A percentile compares a stretch with the other conserved stretches of the same genome.
Evolutionary conservation across 1,140 invertebrate genomes (phyloP).

Genomic region (Laupala kohalensis): DNA sequence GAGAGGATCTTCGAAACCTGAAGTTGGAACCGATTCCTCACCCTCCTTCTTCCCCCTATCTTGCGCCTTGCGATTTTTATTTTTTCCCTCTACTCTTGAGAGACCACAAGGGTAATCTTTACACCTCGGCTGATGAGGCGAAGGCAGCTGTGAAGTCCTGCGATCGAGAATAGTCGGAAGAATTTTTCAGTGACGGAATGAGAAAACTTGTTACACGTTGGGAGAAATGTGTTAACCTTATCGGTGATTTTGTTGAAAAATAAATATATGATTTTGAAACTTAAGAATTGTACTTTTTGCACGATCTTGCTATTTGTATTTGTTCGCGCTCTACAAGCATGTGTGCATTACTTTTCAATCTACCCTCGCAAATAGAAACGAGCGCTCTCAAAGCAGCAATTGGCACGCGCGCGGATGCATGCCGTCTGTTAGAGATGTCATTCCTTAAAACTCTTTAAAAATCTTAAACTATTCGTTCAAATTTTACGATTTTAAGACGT

Average conservation of each 20-base stretch:
- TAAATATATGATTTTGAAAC: conserved; percentile 9
- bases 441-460: too few species aligned
- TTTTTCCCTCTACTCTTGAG: conserved; percentile 10
- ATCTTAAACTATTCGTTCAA: too few species aligned
- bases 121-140: conserved; percentile 11
- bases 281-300: conserved; percentile 10
- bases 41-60: neutral
- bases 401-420: too few species aligned
- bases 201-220: conserved; percentile 12
- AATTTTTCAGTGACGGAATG: conserved; percentile 9
- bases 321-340: neutral
- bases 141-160: conserved; percentile 4
- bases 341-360: neutral
- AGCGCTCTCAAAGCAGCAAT: too few species aligned
- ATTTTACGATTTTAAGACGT: too few species aligned
- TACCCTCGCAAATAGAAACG: neutral
- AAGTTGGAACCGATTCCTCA: neutral
- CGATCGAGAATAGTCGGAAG: conserved; percentile 7
- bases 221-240: neutral
- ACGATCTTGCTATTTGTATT: neutral
- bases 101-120: conserved; percentile 8
- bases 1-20: neutral
- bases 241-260: neutral
- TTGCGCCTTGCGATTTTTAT: conserved; percentile 9
- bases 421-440: too few species aligned